Base-by-base conservation (phyloP, 2,888 invertebrate species). In the Apamea monoglypha region DNA sequence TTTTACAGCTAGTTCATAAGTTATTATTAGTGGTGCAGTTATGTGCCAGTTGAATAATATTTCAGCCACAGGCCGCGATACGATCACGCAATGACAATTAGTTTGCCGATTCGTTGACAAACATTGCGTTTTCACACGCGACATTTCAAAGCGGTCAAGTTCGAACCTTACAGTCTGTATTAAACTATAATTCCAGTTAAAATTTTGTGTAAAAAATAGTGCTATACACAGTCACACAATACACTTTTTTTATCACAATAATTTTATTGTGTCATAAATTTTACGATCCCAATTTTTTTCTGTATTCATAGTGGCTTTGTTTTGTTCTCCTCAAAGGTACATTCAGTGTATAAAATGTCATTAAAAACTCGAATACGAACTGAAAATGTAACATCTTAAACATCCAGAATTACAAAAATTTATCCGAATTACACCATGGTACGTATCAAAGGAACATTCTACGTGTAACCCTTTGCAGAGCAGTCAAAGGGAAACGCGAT, bases 81-180 rank as follows among this genome's bases (percentile, higher is more conserved):
- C 84, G 70, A 89, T 87, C 90, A 91, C 91, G 91, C 90, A 83
- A 89, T 85, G 83, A 81, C 85, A 89, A 87, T 86, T 85, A 86
- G 82, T 82, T 78, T 76, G 74, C 82, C 78, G 78, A 88, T 84
- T 83, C 82, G 74, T 80, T 84, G 82, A 87, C 84, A 88, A 86
- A 80, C 76, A 83, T 85, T 84, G 63, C n/a, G 56, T 44, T 84
- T 74, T 53, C 40, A 81, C 83, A 86, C 77, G 86, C 83, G 44
- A 80, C 50, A 59, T 36, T 73, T 61, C 64, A 69, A 74, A 76
- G 12, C n/a, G 4, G 53, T 44, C 47, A n/a, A 70, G 7, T 74
- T 67, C 56, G 44, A 71, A 82, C 47, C 53, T 68, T 68, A 68
- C 2, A 47, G 18, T 32, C 44, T 36, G 14, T 40, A 16, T 75